phyloP scores from a whole-genome alignment of 92 coral and sea anemone genomes.

The Metridium senile region DNA sequence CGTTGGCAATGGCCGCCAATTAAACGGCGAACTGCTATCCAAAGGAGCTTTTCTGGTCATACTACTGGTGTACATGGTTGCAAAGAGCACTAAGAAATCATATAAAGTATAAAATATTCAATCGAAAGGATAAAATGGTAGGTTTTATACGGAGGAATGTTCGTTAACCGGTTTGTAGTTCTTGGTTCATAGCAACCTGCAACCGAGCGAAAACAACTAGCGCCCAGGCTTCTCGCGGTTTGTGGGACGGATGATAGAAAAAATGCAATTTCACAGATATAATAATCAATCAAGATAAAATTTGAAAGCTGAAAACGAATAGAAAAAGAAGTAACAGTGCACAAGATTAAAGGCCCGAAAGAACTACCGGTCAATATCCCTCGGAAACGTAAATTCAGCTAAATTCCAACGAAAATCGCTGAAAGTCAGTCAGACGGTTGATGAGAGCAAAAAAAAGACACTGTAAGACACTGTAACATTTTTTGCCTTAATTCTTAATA shows the following conservation, averaged over 20 bases:
- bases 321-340: too few species aligned
- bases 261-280: too few species aligned
- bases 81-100: neutral
- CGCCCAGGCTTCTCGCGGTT: slow-evolving; percentile 14
- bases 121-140: neutral
- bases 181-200: neutral
- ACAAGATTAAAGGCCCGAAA: too few species aligned
- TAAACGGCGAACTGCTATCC: slow-evolving; percentile 60
- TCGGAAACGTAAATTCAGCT: too few species aligned
- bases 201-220: neutral
- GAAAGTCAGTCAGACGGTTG: too few species aligned
- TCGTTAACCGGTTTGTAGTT: neutral
- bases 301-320: too few species aligned
- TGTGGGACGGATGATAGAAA: neutral
- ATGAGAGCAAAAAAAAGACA: too few species aligned
- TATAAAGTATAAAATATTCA: neutral
- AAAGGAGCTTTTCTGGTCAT: slow-evolving; percentile 63
- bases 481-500: too few species aligned
- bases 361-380: too few species aligned
- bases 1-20: slow-evolving; percentile 82
- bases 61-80: slow-evolving; percentile 84
- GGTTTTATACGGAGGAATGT: neutral
- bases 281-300: too few species aligned
- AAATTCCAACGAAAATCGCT: too few species aligned
- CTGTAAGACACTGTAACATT: too few species aligned